phyloP scores from a whole-genome alignment of 2,113 vertebrate genomes.

The Daphoenositta chrysoptera region DNA sequence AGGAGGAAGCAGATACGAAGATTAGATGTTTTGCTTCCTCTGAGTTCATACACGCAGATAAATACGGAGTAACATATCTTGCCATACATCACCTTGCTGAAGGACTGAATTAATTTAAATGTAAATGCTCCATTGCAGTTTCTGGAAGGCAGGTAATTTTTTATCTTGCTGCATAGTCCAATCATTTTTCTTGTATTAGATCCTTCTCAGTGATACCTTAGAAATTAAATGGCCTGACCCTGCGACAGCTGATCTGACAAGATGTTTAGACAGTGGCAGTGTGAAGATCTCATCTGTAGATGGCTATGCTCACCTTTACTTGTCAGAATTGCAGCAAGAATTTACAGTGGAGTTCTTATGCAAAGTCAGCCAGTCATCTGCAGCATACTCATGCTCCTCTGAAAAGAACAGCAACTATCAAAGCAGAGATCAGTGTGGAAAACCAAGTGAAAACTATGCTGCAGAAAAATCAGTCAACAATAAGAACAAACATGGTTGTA shows the following conservation, averaged over 20 bases:
- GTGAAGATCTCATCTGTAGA: constrained; percentile 78
- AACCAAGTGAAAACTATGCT: not conserved
- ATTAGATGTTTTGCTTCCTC: not conserved
- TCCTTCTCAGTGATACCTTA: constrained; percentile 62
- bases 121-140: not conserved
- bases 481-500: not conserved
- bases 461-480: not conserved
- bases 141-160: not conserved
- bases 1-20: not conserved
- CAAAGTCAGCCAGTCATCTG: constrained; percentile 73
- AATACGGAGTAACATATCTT: not conserved
- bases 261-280: constrained; percentile 27
- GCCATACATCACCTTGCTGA: not conserved
- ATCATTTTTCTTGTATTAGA: constrained; percentile 60
- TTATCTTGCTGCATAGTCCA: not conserved
- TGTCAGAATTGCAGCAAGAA: constrained; percentile 77
- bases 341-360: constrained; percentile 83
- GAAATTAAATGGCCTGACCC: constrained; percentile 78
- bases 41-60: not conserved
- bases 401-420: not conserved
- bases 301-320: constrained; percentile 73
- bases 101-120: not conserved
- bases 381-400: not conserved
- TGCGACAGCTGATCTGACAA: not conserved
- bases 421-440: not conserved